Percentiles rank a stretch among this genome's conserved stretches.
phyloP scores from a whole-genome alignment of 2,888 invertebrate genomes.

The Machimus rusticus region DNA sequence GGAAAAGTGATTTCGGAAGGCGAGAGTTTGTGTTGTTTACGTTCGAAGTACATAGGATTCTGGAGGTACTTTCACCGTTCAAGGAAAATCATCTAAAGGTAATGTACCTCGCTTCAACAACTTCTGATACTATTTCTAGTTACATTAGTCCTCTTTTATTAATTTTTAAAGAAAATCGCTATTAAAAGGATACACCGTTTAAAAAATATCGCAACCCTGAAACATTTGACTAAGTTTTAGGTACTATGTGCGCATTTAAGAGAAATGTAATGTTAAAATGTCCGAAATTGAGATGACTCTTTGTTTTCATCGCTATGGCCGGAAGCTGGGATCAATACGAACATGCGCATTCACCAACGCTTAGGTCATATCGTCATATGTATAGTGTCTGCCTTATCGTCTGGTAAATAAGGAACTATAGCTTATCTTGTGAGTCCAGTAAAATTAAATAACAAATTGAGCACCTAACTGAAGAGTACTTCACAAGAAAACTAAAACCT shows the following conservation, averaged over 20 bases:
- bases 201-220: neutral
- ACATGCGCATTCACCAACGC: neutral
- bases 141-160: neutral
- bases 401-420: neutral
- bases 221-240: neutral
- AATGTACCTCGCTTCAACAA: neutral
- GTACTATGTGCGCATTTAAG: neutral
- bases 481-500: neutral
- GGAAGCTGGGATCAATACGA: slow-evolving; percentile 31
- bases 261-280: neutral
- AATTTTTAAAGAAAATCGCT: neutral
- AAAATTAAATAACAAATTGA: neutral
- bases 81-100: neutral
- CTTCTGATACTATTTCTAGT: neutral
- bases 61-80: neutral
- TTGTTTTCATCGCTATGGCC: slow-evolving; percentile 8
- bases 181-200: neutral
- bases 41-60: neutral
- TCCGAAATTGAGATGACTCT: neutral
- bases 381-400: neutral
- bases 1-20: neutral
- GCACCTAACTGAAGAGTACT: neutral
- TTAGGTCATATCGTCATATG: neutral
- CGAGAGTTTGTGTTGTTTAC: neutral
- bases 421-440: neutral